Evolutionary conservation across 2,888 invertebrate species (phyloP), one percentile per base, ranked within the genome.

Genomic region (Brachylomia viminalis): DNA sequence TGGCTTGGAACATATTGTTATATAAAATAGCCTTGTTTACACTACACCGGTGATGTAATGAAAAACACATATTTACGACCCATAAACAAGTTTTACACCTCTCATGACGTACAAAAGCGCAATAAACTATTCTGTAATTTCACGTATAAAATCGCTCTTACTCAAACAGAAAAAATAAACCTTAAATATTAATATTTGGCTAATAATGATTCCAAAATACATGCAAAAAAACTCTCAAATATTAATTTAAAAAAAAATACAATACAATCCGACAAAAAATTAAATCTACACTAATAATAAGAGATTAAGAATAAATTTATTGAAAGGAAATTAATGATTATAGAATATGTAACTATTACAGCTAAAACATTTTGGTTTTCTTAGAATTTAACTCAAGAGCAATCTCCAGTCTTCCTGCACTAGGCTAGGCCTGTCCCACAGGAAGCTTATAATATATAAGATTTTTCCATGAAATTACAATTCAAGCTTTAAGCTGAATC

Each of bases 71-170:
- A 23, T 75, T 75, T 64, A 75, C 47, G 56, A 75, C 20, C 23
- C 54, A 76, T 75, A 49, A 75, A 75, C 47, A 20, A 64, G 27
- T 75, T 75, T 75, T 75, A 64, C 47, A 64, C 62, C 27, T 45
- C 33, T 33, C 33, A 45, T 23, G 54, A 64, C 47, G 76, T 54
- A 27, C 27, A 45, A 52, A 45, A 33, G 6, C 33, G 45, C 20
- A 30, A 33, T 33, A 72, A 3, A 15, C n/a, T 74, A 33, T 45
- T 54, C 10, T 61, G 49, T 58, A 38, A 47, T 23, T 61, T 33
- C 15, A 33, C n/a, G 42, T n/a, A 42, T 45, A 52, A 58, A 15
- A 17, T 6, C n/a, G 5, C 20, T 6, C 56, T 54, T 17, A 47
- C 47, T 47, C 17, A 47, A 47, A n/a, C n/a, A n/a, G 13, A 30